Conservation (phyloP, 2,113 vertebrate species). For the Rhineura floridana region DNA sequence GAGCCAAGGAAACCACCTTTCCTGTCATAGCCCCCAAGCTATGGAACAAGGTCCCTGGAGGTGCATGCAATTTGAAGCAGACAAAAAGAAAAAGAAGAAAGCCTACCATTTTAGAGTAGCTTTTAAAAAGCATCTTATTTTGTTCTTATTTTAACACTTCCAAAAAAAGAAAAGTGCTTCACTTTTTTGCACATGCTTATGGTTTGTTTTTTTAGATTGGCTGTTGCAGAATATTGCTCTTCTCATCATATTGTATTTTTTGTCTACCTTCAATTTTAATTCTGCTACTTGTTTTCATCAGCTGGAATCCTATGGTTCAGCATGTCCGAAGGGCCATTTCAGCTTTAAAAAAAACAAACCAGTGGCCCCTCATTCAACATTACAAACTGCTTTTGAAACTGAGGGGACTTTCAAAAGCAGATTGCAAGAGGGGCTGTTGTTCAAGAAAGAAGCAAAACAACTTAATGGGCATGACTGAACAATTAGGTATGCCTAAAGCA, state of each 20-base stretch:
- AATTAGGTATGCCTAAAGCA: neutral
- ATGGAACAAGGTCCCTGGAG: neutral
- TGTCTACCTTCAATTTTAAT: neutral
- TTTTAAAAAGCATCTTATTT: neutral
- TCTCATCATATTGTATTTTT: neutral
- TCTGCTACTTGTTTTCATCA: neutral
- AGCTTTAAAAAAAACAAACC: neutral
- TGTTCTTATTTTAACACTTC: neutral
- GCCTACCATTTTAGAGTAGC: neutral
- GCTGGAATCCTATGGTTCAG: neutral
- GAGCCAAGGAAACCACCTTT: neutral
- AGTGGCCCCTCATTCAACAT: neutral
- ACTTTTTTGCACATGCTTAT: neutral
- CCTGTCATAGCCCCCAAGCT: neutral
- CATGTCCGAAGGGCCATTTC: neutral
- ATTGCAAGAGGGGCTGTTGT: neutral
- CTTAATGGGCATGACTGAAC: neutral
- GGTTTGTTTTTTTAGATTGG: neutral
- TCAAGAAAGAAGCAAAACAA: neutral
- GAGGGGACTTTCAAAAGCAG: conserved; percentile 10
- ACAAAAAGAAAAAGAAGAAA: neutral
- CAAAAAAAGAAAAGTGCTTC: neutral
- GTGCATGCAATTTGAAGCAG: no score
- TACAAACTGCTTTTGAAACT: neutral
- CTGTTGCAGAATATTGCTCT: neutral